Evolutionary conservation across 2,888 invertebrate genomes (phyloP), one percentile per base, ranked within the genome.

Genomic region (Athalia cordata): DNA sequence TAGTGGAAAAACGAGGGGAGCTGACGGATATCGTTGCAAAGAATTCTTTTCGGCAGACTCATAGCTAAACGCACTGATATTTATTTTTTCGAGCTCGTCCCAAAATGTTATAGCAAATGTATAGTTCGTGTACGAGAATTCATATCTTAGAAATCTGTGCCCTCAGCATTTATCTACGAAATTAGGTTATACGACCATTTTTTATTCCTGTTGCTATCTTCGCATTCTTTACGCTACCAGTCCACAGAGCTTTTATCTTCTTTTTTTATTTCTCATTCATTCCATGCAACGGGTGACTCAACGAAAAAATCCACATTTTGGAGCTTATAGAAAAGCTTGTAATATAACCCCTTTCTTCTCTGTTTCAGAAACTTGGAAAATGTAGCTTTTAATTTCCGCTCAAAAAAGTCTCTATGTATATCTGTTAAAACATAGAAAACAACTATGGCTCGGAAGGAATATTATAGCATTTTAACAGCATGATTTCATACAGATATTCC

Each of bases 91-190:
- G 50, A 65, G 50, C 77, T 66, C 62, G 29, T 61, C 13, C 29
- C 8, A 3, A 3, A 52, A 52, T 9, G 7, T 11, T 55, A 55
- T 55, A n/a, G 55, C 0, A 6, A n/a, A 11, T 7, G 11, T 9
- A 11, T 55, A 7, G 52, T 52, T 52, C 55, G 55, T 55, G 9
- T n/a, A n/a, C 9, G 13, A 47, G 6, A 65, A 72, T 81, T 79
- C 81, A 78, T 84, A 83, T 83, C 84, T 82, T 81, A 79, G 82
- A 85, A 86, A 86, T 86, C 84, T 84, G 83, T 81, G 82, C 81
- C 83, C 81, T 86, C 85, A 84, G 83, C 85, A 87, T 88, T 88
- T 88, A 87, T 88, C 87, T 85, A 84, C 76, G 80, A 85, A 88
- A 88, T 88, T 88, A 86, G 86, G 88, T 88, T 88, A 29, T 29